Base-by-base conservation (phyloP, 2,113 vertebrate genomes). In the Phainopepla nitens region DNA sequence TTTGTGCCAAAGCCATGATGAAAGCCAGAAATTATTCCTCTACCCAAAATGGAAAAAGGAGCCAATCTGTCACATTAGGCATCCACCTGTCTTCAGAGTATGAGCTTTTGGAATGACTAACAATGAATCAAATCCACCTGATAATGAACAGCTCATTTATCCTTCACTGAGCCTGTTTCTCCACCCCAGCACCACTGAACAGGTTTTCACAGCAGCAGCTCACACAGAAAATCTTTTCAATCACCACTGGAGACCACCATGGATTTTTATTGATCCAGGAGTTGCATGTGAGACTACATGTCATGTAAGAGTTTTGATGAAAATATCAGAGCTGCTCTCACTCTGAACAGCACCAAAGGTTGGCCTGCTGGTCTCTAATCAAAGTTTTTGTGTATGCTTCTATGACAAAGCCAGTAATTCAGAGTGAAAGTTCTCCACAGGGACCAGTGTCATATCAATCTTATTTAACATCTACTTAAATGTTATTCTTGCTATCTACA, bases 301-400 rank as follows among this genome's bases (percentile, higher is more conserved):
- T 72, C 94, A 86, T 70, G 60, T 75, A 85, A 80, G 73, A 65
- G 27, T 85, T 95, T 54, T 90, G 88, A 94, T 90, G 85, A 93
- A 96, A 95, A 96, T 92, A 96, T 95, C 94, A 96, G 82, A 92
- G 77, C 47, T 90, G 33, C 36, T 94, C 94, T 92, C 92, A 82
- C 33, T 87, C 65, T 82, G 80, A 50, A 41, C 81, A 94, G 33
- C 87, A 91, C 58, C 61, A 87, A 87, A 91, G 87, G 71, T 68
- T 83, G 85, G 31, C 82, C 85, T 90, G 60, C 73, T 93, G 89
- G 81, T 92, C 51, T 90, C 73, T 75, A 79, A 94, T 94, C 87
- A 87, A 94, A 94, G 60, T 25, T 95, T 91, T 96, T 57, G 33
- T 35, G 27, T 60, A 69, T 82, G 35, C 31, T 82, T 87, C 85